phyloP scores from a whole-genome alignment of 2,888 invertebrate genomes.

The Ormyrus thymus region DNA sequence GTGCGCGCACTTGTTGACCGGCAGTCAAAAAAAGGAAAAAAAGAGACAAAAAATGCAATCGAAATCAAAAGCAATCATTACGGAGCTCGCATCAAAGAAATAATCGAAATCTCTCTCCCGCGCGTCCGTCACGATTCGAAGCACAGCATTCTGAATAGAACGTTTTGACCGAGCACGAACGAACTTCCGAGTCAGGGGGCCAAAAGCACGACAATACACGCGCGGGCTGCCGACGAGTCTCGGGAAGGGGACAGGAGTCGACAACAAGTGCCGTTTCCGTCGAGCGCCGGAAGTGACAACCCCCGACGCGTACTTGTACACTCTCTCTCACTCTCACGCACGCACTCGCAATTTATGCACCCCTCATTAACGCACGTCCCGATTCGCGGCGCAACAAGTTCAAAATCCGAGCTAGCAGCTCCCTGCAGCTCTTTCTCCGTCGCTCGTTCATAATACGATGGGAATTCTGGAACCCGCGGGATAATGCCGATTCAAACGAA shows the following conservation, averaged over 20 bases:
- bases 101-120: not conserved
- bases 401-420: conserved; percentile 45
- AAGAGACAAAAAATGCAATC: not conserved
- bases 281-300: conserved; percentile 62
- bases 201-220: conserved; percentile 17
- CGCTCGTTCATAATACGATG: not conserved
- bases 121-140: conserved; percentile 14
- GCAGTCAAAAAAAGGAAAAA: not conserved
- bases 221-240: conserved; percentile 37
- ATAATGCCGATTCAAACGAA: conserved; percentile 8
- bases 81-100: conserved; percentile 9
- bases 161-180: conserved; percentile 33
- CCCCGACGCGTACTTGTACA: conserved; percentile 54
- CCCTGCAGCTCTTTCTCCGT: not conserved
- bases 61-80: conserved; percentile 21
- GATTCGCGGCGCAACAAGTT: conserved; percentile 62
- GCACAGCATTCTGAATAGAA: conserved; percentile 25
- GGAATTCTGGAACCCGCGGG: conserved; percentile 4
- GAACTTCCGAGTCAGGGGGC: conserved; percentile 24
- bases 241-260: conserved; percentile 40
- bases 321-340: no score
- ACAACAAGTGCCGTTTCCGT: conserved; percentile 62
- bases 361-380: conserved; percentile 60
- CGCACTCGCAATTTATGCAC: conserved; percentile 61
- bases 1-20: not conserved